A percentile compares a stretch with the other conserved stretches of the same genome.
phyloP scores from a whole-genome alignment of 2,888 invertebrate species.

The Zhengitettix transpicula region DNA sequence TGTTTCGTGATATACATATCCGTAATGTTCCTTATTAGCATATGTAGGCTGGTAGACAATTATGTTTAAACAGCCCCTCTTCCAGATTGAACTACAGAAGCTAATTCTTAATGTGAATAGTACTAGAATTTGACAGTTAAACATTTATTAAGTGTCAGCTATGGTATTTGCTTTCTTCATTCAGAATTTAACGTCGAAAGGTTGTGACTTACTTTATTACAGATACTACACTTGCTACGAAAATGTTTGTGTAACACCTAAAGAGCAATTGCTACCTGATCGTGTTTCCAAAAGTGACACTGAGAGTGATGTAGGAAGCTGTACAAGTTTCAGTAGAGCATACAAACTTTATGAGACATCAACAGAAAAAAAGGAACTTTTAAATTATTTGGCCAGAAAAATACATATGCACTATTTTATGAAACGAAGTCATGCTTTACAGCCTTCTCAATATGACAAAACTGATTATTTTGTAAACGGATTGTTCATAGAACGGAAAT shows the following conservation, averaged over 20 bases:
- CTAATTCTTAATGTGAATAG: no score
- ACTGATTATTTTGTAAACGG: constrained; percentile 6
- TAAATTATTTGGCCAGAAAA: constrained; percentile 4
- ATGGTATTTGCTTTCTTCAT: constrained; percentile 12
- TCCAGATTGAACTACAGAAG: no score
- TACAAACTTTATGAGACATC: constrained; percentile 7
- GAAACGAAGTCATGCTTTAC: constrained; percentile 6
- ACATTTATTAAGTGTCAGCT: no score
- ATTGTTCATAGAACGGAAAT: constrained; percentile 8
- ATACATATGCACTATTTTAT: constrained; percentile 10
- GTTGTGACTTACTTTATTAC: constrained; percentile 10
- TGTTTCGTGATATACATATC: no score
- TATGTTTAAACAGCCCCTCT: no score
- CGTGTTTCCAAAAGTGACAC: not conserved
- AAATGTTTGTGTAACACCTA: not conserved
- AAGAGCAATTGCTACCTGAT: no score
- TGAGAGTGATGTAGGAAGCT: not conserved
- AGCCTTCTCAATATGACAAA: constrained; percentile 1
- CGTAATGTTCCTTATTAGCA: no score
- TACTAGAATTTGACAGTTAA: no score
- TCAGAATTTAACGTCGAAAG: constrained; percentile 6
- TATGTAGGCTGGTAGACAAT: no score
- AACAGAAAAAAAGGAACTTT: constrained; percentile 8
- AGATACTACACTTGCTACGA: constrained; percentile 7
- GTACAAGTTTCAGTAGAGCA: not conserved